These are phyloP conservation scores for Tethea ocularis DNA, from an alignment of 2,888 invertebrate species.

Conservation along the genomic window DNA sequence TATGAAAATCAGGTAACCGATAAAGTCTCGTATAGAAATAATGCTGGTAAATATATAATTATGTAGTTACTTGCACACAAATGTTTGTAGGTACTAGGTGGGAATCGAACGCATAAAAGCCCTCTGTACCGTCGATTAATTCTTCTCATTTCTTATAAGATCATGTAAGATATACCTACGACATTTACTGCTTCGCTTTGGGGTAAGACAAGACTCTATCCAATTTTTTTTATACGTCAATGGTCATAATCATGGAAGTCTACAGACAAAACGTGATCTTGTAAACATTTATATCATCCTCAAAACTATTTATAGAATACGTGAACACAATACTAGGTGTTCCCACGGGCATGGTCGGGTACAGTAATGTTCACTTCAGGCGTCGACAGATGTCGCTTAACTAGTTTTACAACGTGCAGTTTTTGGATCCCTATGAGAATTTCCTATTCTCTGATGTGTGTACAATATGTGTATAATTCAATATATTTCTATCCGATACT, in stretches of 20 bases:
- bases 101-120: too few species aligned
- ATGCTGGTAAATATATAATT: too few species aligned
- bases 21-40: too few species aligned
- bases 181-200: too few species aligned
- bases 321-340: neutral
- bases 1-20: too few species aligned
- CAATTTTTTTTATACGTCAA: too few species aligned
- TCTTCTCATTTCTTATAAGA: too few species aligned
- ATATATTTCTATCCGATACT: neutral
- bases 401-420: neutral
- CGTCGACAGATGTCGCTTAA: conserved; percentile 3
- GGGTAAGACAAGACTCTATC: too few species aligned
- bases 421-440: neutral
- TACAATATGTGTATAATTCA: neutral
- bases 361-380: neutral
- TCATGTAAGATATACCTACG: too few species aligned
- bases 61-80: too few species aligned
- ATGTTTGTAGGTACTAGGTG: too few species aligned
- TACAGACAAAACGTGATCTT: neutral
- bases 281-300: neutral
- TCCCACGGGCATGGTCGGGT: neutral
- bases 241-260: neutral
- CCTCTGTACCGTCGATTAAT: too few species aligned
- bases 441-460: neutral
- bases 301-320: neutral